Evolutionary conservation across 2,888 invertebrate species (phyloP).

Genomic region (Megastigmus dorsalis): DNA sequence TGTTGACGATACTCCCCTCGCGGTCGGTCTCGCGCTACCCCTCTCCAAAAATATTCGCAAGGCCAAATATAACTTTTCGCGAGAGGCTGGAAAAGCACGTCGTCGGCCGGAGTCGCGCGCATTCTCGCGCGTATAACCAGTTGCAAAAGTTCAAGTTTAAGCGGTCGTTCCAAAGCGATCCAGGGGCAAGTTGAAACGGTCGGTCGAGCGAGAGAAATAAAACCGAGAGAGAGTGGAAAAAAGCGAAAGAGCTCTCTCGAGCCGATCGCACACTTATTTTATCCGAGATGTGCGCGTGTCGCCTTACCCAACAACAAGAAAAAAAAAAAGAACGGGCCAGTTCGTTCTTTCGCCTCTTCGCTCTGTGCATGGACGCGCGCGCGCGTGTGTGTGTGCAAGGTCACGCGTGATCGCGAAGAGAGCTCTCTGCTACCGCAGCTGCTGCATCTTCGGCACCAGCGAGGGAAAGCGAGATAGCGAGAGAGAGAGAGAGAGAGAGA

Average conservation of each 20-base stretch:
- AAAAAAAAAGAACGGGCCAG: neutral
- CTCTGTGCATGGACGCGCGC: too few species aligned
- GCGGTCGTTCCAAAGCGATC: constrained; percentile 33
- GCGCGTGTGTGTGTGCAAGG: constrained; percentile 32
- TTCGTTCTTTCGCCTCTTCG: neutral
- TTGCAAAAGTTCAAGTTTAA: constrained; percentile 51
- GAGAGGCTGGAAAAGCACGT: constrained; percentile 14
- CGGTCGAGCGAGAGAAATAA: too few species aligned
- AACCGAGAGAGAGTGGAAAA: neutral
- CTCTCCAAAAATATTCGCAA: constrained; percentile 30
- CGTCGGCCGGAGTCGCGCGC: neutral
- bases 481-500: neutral
- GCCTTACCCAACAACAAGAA: too few species aligned
- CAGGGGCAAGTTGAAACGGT: constrained; percentile 29
- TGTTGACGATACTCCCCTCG: constrained; percentile 8
- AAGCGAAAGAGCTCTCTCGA: neutral
- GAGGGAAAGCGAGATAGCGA: neutral
- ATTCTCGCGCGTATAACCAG: constrained; percentile 6
- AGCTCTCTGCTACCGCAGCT: constrained; percentile 2
- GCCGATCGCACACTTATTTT: too few species aligned
- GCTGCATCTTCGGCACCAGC: neutral
- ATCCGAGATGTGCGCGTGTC: too few species aligned
- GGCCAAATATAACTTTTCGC: constrained; percentile 33
- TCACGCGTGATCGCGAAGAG: constrained; percentile 21
- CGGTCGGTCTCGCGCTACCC: too few species aligned